Conservation (phyloP, 30 jellyfish, hydroid and myxozoan species). For the Cassiopea andromeda region DNA sequence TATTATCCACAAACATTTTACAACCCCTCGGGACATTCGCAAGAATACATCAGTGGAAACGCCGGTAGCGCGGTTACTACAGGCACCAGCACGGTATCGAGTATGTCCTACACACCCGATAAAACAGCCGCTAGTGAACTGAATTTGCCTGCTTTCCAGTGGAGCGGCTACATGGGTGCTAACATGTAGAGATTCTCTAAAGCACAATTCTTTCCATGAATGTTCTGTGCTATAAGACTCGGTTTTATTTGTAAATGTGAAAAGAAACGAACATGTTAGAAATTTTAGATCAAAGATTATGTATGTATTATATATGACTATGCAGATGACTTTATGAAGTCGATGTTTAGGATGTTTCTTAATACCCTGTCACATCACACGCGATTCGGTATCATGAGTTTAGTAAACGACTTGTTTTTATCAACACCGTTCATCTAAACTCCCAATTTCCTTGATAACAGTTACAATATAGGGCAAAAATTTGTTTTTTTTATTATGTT, state of each 20-base stretch:
- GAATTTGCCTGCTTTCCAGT: slow-evolving; percentile 89
- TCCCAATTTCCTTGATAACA: background rate
- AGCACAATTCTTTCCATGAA: slow-evolving; percentile 7
- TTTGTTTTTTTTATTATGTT: too few species aligned
- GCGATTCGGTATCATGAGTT: background rate
- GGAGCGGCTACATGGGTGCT: slow-evolving; percentile 98
- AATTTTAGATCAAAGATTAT: slow-evolving; percentile 13
- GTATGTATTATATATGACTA: background rate
- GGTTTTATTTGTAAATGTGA: slow-evolving; percentile 74
- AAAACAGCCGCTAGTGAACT: slow-evolving; percentile 82
- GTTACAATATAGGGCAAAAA: too few species aligned
- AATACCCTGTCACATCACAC: background rate
- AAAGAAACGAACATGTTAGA: slow-evolving; percentile 47
- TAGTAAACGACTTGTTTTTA: background rate
- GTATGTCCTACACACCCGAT: slow-evolving; percentile 92
- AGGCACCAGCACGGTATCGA: slow-evolving; percentile 87
- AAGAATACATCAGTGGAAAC: slow-evolving; percentile 79
- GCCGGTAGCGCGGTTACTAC: slow-evolving; percentile 76
- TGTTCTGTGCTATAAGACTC: slow-evolving; percentile 46
- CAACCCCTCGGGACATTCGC: slow-evolving; percentile 88
- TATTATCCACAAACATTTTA: slow-evolving; percentile 91
- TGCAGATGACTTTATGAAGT: slow-evolving; percentile 24
- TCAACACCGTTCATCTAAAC: background rate
- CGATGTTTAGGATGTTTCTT: slow-evolving; percentile 17
- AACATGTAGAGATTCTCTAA: slow-evolving; percentile 69